Percentiles rank a stretch among this genome's conserved stretches.
These are phyloP conservation scores for Podarcis siculus DNA, from an alignment of 2,797 vertebrate genomes.

Conservation along the genomic window DNA sequence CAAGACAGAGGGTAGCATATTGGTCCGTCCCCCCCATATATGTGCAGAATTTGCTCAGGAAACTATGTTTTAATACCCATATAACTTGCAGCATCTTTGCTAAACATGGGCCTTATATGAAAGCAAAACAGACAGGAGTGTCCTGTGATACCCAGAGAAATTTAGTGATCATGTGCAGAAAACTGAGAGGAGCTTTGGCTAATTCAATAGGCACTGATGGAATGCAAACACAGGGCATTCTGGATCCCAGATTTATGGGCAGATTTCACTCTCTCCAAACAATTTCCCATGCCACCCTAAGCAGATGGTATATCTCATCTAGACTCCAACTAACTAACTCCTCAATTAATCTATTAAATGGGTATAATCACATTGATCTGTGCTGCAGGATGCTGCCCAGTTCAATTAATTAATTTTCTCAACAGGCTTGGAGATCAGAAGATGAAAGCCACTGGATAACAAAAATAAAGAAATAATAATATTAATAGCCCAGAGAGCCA, in stretches of 20 bases:
- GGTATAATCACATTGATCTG: conserved; percentile 30
- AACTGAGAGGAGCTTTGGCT: not conserved
- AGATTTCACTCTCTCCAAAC: not conserved
- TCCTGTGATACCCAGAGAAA: not conserved
- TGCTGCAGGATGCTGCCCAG: not conserved
- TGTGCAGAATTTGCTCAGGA: not conserved
- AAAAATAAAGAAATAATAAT: not conserved
- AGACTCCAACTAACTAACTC: conserved; percentile 31
- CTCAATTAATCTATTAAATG: conserved; percentile 38
- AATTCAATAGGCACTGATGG: not conserved
- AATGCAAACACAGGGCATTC: not conserved
- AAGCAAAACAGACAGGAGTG: not conserved
- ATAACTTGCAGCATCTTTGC: not conserved
- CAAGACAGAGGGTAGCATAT: not conserved
- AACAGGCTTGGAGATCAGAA: not conserved
- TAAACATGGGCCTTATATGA: too few species aligned
- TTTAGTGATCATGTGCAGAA: not conserved
- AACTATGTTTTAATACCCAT: not conserved
- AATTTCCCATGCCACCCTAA: not conserved
- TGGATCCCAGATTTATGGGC: not conserved
- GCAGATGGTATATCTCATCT: not conserved
- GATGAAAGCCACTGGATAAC: conserved; percentile 13
- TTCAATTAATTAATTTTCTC: conserved; percentile 28
- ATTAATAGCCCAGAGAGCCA: conserved; percentile 1
- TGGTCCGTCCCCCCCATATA: not conserved